phyloP scores from a whole-genome alignment of 2,797 vertebrate species.

The Oceanodroma leucorhoa region DNA sequence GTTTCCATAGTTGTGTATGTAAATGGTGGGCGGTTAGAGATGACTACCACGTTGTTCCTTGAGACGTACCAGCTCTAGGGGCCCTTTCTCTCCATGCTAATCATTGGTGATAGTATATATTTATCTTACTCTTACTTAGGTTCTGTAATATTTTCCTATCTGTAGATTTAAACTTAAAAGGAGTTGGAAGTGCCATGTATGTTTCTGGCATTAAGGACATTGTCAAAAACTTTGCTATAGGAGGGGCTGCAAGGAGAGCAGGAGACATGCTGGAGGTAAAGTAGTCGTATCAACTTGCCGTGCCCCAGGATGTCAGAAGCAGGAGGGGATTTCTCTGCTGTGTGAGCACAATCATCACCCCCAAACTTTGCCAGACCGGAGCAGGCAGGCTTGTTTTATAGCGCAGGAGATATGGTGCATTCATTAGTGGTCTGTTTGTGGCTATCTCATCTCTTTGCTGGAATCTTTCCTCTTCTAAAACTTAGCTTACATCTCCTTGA shows the following conservation, averaged over 20 bases:
- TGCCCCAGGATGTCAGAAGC: rapidly evolving
- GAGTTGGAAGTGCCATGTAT: not conserved
- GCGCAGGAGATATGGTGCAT: not conserved
- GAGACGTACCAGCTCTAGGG: not conserved
- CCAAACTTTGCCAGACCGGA: not conserved
- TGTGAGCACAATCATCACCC: not conserved
- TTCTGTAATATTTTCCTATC: not conserved
- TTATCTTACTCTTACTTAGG: not conserved
- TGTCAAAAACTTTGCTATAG: not conserved
- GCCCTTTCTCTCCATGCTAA: not conserved
- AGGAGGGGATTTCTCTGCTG: not conserved
- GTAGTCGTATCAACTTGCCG: rapidly evolving
- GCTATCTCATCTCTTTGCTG: not conserved
- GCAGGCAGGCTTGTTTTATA: not conserved
- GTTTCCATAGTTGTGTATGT: not conserved
- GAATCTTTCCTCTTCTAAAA: not conserved
- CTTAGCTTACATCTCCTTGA: not conserved
- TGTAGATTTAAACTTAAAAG: not conserved
- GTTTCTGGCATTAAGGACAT: not conserved
- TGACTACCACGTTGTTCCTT: rapidly evolving
- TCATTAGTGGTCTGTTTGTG: not conserved
- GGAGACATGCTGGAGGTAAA: not conserved
- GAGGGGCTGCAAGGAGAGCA: not conserved
- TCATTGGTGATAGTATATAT: rapidly evolving
- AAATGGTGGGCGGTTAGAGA: not conserved